Conservation (phyloP, 2,113 vertebrate genomes). For the Zootoca vivipara region DNA sequence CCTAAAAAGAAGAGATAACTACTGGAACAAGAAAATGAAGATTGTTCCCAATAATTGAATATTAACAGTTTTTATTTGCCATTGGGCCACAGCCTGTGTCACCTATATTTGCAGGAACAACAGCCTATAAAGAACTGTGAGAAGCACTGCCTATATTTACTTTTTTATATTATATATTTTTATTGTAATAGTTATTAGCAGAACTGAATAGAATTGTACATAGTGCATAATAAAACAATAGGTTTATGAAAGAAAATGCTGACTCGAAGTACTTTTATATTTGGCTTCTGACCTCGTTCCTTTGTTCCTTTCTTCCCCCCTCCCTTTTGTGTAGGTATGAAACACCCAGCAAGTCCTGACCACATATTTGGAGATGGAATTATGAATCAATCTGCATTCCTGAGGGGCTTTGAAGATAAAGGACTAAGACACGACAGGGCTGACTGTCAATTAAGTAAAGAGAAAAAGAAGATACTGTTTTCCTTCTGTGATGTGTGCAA, state of each 20-base stretch:
- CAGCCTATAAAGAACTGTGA: not conserved
- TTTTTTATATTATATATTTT: not conserved
- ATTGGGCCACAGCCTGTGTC: slow-evolving; percentile 19
- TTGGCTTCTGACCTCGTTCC: slow-evolving; percentile 7
- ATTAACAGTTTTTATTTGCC: slow-evolving; percentile 28
- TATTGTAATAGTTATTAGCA: slow-evolving; percentile 20
- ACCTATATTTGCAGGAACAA: slow-evolving; percentile 28
- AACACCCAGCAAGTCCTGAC: slow-evolving; percentile 82
- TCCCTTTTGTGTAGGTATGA: slow-evolving; percentile 79
- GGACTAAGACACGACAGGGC: slow-evolving; percentile 72
- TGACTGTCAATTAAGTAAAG: slow-evolving; percentile 78
- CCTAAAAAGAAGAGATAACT: slow-evolving; percentile 22
- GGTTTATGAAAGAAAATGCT: slow-evolving; percentile 20
- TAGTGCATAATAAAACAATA: not conserved
- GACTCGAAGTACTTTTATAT: not conserved
- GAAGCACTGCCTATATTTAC: not conserved
- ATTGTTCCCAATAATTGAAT: not conserved
- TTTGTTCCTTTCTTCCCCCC: not conserved
- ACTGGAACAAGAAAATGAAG: slow-evolving; percentile 33
- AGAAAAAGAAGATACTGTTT: slow-evolving; percentile 87
- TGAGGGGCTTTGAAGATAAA: slow-evolving; percentile 80
- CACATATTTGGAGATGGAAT: slow-evolving; percentile 82
- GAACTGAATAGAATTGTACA: not conserved
- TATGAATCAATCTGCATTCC: slow-evolving; percentile 80
- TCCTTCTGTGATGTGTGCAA: slow-evolving; percentile 96